These are phyloP conservation scores for Pangasius djambal DNA, from an alignment of 2,797 vertebrate species.

Conservation along the genomic window DNA sequence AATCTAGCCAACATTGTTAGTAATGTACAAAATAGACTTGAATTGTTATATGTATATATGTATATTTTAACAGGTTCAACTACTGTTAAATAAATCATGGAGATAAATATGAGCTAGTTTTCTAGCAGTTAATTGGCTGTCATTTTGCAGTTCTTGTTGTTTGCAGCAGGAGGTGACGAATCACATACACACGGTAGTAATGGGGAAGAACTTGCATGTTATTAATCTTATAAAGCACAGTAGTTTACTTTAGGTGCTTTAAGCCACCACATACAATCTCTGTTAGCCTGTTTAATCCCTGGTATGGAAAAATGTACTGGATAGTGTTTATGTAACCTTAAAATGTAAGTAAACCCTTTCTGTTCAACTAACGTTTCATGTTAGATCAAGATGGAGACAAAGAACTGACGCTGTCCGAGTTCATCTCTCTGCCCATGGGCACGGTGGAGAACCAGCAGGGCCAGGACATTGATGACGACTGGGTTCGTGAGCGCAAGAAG, in stretches of 20 bases:
- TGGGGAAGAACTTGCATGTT: not conserved
- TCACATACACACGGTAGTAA: not conserved
- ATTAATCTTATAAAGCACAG: not conserved
- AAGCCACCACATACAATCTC: not conserved
- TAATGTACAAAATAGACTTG: not conserved
- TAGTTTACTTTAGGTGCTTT: not conserved
- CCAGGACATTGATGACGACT: constrained; percentile 93
- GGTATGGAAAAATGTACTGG: not conserved
- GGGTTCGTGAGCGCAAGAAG: constrained; percentile 91
- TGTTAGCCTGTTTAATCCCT: not conserved
- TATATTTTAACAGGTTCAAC: not conserved
- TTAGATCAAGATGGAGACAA: constrained; percentile 92
- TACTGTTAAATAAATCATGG: not conserved
- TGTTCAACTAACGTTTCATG: not conserved
- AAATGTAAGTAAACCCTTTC: not conserved
- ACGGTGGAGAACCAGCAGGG: constrained; percentile 95
- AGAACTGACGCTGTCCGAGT: constrained; percentile 89
- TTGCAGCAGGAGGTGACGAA: not conserved
- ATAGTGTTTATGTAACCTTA: not conserved
- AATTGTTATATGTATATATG: not conserved
- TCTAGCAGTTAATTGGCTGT: not conserved
- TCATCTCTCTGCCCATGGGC: constrained; percentile 92
- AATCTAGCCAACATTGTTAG: not conserved
- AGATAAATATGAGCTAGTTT: not conserved
- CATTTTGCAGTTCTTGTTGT: not conserved